Base-by-base conservation (phyloP, 2,113 vertebrate genomes). In the Muntiacus reevesi region DNA sequence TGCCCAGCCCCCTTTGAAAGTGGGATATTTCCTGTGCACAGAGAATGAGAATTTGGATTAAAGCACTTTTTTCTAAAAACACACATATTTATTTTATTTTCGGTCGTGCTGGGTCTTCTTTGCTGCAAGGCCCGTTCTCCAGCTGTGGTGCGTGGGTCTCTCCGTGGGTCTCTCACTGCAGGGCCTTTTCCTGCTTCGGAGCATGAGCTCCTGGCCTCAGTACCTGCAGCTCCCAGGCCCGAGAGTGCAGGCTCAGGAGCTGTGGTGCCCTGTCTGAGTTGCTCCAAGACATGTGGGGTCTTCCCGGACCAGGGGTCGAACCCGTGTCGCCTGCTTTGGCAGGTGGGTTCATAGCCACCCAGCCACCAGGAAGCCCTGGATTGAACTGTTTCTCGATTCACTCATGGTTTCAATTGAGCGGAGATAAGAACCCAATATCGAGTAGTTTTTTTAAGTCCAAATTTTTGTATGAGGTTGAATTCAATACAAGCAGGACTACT, bases 371-470 rank as follows among this genome's bases (percentile, higher is more conserved):
- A 74, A 74, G 71, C 71, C 36, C 71, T 62, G 15, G 5, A 52
- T 87, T 89, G 57, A 94, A 84, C 30, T 78, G 0, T 62, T 86
- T 78, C 30, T 96, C 54, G 17, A 59, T 36, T 96, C 59, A 62
- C 21, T 9, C 67, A 16, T 33, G 10, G 23, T 47, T 87, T 90
- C 54, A 95, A 88, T 84, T 13, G 11, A 71, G 50, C 74, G 40
- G 88, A 94, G 87, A 62, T 71, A 94, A 91, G 27, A 11, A 40
- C 19, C n/a, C 50, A 93, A 6, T 28, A 33, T 36, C 11, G 5
- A 54, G 57, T 86, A 74, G 15, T 9, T 25, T 54, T 60, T 40
- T 50, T 1, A 50, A 50, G 47, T 50, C 47, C 47, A 86, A 91
- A 6, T 1, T 2, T 82, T 52, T 55, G 3, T 7, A 33, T 30